Conservation (phyloP, 1,140 invertebrate genomes). For the Drosophila nigrodunni region DNA sequence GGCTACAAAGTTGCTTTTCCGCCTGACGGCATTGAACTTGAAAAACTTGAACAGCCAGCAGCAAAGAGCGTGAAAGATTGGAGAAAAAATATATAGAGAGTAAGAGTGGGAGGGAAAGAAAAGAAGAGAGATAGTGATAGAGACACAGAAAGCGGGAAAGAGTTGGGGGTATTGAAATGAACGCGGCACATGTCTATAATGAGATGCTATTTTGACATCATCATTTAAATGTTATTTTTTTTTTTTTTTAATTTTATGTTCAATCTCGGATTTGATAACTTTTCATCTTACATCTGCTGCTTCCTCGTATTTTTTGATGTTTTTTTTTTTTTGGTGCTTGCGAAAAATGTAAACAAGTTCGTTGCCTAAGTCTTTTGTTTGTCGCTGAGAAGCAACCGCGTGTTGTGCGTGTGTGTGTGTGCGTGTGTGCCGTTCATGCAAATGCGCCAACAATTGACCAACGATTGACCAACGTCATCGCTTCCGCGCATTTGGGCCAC, state of each 20-base stretch:
- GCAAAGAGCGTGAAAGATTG: not conserved
- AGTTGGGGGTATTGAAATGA: not conserved
- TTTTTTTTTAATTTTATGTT: slow-evolving; percentile 39
- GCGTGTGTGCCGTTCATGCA: slow-evolving; percentile 31
- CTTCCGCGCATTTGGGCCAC: slow-evolving; percentile 39
- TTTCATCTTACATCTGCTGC: slow-evolving; percentile 16
- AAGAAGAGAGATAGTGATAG: not conserved
- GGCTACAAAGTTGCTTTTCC: slow-evolving; percentile 57
- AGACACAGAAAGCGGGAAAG: not conserved
- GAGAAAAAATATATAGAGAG: slow-evolving; percentile 1
- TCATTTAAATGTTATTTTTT: slow-evolving; percentile 58
- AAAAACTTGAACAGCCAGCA: slow-evolving; percentile 53
- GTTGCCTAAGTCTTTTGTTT: slow-evolving; percentile 82
- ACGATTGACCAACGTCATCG: slow-evolving; percentile 54
- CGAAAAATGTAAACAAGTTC: slow-evolving; percentile 81
- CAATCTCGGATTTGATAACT: slow-evolving; percentile 68
- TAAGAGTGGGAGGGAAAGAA: not conserved
- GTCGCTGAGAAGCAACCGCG: slow-evolving; percentile 42
- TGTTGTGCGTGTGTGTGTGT: slow-evolving; percentile 20
- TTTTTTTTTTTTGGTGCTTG: slow-evolving; percentile 45
- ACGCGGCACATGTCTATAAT: slow-evolving; percentile 55
- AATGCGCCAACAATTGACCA: slow-evolving; percentile 69
- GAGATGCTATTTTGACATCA: slow-evolving; percentile 72
- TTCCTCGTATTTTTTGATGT: slow-evolving; percentile 12
- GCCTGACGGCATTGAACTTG: slow-evolving; percentile 79